Percentiles rank a stretch among this genome's conserved stretches.
Conservation (phyloP, 2,888 invertebrate species). For the Unio pictorum region DNA sequence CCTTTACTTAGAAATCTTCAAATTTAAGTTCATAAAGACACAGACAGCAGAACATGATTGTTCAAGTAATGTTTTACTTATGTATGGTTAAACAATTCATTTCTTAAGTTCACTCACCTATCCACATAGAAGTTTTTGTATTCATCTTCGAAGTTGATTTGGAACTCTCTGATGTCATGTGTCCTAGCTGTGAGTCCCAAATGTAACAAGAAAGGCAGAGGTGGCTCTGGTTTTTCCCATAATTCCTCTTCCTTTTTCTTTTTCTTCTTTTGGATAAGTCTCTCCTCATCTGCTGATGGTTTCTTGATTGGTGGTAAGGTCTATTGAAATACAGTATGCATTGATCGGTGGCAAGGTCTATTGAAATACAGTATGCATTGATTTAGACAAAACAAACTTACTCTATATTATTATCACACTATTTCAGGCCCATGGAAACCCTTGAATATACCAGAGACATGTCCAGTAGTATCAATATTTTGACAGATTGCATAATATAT, state of each 20-base stretch:
- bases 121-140: slow-evolving; percentile 65
- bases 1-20: no score
- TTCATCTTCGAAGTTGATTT: slow-evolving; percentile 66
- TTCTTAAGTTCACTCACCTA: slow-evolving; percentile 40
- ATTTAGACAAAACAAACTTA: no score
- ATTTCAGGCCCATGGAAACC: no score
- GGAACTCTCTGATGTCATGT: slow-evolving; percentile 66
- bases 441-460: no score
- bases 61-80: background rate
- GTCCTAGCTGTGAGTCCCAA: slow-evolving; percentile 69
- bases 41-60: background rate
- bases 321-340: slow-evolving; percentile 27
- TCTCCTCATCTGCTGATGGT: slow-evolving; percentile 56
- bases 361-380: no score
- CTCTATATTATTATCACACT: no score
- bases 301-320: slow-evolving; percentile 68
- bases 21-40: no score
- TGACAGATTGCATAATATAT: no score
- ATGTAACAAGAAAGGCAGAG: slow-evolving; percentile 68
- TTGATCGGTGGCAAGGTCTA: slow-evolving; percentile 69
- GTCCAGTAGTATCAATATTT: no score
- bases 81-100: background rate
- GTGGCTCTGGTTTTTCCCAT: slow-evolving; percentile 64
- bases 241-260: slow-evolving; percentile 47
- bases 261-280: slow-evolving; percentile 28